Conservation (phyloP, 2,888 invertebrate genomes). For the Psylliodes chrysocephalus region DNA sequence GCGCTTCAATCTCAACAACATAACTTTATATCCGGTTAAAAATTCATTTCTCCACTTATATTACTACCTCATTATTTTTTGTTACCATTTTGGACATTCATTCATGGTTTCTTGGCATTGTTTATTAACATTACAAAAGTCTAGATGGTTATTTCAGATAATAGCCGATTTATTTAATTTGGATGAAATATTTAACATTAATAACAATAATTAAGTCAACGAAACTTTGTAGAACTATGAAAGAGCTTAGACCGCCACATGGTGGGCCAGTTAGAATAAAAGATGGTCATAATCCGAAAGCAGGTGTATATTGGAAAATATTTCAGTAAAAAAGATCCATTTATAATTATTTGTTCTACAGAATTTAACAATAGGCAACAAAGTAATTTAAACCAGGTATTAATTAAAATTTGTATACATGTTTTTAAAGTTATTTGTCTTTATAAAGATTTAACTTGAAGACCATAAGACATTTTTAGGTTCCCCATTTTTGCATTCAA, state of each 20-base stretch:
- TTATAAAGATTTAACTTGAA: too few relatives aligned
- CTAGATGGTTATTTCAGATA: constrained; percentile 38
- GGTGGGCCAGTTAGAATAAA: neutral
- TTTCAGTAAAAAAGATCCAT: too few relatives aligned
- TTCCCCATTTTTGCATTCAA: too few relatives aligned
- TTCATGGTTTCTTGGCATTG: constrained; percentile 44
- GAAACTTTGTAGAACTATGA: constrained; percentile 11
- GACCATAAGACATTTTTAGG: too few relatives aligned
- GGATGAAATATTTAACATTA: constrained; percentile 39
- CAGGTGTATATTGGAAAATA: too few relatives aligned
- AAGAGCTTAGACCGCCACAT: neutral
- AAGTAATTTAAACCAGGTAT: too few relatives aligned
- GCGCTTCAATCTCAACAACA: constrained; percentile 36
- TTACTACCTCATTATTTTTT: constrained; percentile 40
- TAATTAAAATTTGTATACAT: too few relatives aligned
- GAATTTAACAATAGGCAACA: too few relatives aligned
- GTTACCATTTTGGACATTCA: constrained; percentile 36
- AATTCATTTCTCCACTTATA: constrained; percentile 34
- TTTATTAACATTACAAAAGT: constrained; percentile 42
- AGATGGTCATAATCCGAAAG: neutral
- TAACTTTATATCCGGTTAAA: constrained; percentile 42
- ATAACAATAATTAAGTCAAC: constrained; percentile 37
- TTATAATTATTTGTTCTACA: too few relatives aligned
- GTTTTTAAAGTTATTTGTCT: too few relatives aligned
- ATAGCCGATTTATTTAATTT: constrained; percentile 31